A percentile compares a stretch with the other conserved stretches of the same genome.
Conservation (phyloP, 1,140 invertebrate species). For the Tachypleus tridentatus region DNA sequence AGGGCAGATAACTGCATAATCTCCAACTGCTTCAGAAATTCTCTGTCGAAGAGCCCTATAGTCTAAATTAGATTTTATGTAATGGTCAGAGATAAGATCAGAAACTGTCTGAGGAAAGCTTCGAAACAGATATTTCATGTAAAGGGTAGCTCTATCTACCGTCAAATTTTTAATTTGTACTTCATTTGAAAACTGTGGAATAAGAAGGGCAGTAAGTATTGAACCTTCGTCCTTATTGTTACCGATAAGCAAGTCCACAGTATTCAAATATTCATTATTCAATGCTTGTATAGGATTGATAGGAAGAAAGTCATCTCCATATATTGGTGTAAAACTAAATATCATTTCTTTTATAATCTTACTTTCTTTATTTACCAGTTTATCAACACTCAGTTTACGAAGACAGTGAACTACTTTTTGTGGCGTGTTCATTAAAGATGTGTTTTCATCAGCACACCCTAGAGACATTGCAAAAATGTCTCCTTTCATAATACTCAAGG, state of each 20-base stretch:
- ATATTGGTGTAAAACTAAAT: conserved; percentile 4
- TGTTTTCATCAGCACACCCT: conserved; percentile 2
- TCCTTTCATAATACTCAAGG: background rate
- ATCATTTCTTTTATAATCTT: background rate
- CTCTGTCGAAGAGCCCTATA: background rate
- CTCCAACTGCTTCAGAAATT: conserved; percentile 11
- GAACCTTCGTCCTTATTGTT: conserved; percentile 14
- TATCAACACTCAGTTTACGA: background rate
- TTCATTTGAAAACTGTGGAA: background rate
- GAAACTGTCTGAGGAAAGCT: background rate
- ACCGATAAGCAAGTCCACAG: conserved; percentile 15
- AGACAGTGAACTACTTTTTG: background rate
- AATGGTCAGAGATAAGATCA: conserved; percentile 2
- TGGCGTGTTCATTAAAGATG: background rate
- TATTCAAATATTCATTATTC: conserved; percentile 6
- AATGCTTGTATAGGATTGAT: conserved; percentile 4
- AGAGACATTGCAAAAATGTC: background rate
- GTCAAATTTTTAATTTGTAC: background rate
- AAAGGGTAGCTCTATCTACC: background rate
- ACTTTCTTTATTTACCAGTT: conserved; percentile 1
- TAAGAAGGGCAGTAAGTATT: conserved; percentile 7
- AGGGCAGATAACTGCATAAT: conserved; percentile 17
- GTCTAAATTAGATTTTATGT: conserved; percentile 1
- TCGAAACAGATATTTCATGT: background rate
- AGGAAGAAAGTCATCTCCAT: conserved; percentile 15